phyloP scores from a whole-genome alignment of 2,797 vertebrate species.

The Euphonia xanthogaster region DNA sequence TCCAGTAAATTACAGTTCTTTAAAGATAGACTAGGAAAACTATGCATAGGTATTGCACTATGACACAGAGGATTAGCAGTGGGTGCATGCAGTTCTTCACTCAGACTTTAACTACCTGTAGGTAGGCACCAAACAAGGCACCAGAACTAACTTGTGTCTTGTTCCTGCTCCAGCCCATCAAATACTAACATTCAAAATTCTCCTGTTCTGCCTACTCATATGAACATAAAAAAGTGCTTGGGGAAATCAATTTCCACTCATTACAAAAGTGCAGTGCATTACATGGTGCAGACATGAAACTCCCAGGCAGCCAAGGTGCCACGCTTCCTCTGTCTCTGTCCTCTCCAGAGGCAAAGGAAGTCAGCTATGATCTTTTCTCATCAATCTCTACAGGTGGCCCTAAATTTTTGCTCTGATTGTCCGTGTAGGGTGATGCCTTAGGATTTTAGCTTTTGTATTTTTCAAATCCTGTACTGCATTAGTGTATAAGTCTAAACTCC shows the following conservation, averaged over 20 bases:
- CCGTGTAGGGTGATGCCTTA: no score
- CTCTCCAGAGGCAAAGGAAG: not conserved
- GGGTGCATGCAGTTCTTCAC: not conserved
- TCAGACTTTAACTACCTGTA: not conserved
- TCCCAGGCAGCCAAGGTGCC: not conserved
- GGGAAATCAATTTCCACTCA: not conserved
- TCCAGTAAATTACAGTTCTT: slow-evolving; percentile 45
- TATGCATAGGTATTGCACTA: not conserved
- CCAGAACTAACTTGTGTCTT: not conserved
- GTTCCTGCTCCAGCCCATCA: not conserved
- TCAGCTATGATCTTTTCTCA: not conserved
- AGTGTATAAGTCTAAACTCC: not conserved
- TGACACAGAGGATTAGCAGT: not conserved
- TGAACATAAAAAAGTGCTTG: not conserved
- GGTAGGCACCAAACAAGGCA: not conserved
- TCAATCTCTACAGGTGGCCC: not conserved
- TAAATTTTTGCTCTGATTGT: not conserved
- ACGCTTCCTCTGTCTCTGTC: not conserved
- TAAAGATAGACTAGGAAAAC: slow-evolving; percentile 4
- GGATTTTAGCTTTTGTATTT: not conserved
- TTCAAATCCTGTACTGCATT: not conserved
- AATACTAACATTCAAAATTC: not conserved
- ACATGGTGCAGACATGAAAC: not conserved
- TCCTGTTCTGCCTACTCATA: accelerated
- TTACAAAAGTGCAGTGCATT: no score